Percentiles rank a stretch among this genome's conserved stretches.
These are phyloP conservation scores for Bombus waltoni DNA, from an alignment of 1,140 invertebrate species.

Conservation along the genomic window DNA sequence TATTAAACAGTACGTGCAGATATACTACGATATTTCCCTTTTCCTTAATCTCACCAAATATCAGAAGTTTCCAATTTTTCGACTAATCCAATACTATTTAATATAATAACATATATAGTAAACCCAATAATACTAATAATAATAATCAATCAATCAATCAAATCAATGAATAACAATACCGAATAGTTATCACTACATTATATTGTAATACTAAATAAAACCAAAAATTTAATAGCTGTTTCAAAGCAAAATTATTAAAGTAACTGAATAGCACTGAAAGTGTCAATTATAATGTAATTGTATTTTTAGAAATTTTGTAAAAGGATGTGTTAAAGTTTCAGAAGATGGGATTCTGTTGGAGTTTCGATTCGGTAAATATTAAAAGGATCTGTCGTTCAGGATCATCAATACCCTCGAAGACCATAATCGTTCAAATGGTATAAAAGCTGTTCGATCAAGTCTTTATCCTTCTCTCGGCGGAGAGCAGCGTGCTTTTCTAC, in stretches of 20 bases:
- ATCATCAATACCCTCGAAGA: slow-evolving; percentile 25
- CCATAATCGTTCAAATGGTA: slow-evolving; percentile 46
- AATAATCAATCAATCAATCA: no score
- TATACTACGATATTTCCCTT: neutral
- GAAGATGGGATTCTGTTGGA: neutral
- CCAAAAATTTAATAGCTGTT: no score
- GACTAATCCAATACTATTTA: no score
- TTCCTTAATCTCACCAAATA: neutral
- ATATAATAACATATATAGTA: no score
- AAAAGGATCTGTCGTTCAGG: slow-evolving; percentile 13
- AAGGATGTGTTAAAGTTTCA: neutral
- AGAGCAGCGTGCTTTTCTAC: slow-evolving; percentile 25
- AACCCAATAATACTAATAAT: no score
- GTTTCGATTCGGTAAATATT: slow-evolving; percentile 25
- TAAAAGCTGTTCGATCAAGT: slow-evolving; percentile 46
- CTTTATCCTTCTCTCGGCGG: slow-evolving; percentile 27
- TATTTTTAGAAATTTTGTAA: neutral
- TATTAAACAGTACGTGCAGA: neutral
- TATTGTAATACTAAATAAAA: neutral
- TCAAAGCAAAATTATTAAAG: neutral
- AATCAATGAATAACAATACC: neutral
- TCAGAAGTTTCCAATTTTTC: no score
- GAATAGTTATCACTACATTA: neutral
- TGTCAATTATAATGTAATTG: neutral
- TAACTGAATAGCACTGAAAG: neutral